phyloP scores from a whole-genome alignment of 2,113 vertebrate genomes.

The Platysteira castanea region DNA sequence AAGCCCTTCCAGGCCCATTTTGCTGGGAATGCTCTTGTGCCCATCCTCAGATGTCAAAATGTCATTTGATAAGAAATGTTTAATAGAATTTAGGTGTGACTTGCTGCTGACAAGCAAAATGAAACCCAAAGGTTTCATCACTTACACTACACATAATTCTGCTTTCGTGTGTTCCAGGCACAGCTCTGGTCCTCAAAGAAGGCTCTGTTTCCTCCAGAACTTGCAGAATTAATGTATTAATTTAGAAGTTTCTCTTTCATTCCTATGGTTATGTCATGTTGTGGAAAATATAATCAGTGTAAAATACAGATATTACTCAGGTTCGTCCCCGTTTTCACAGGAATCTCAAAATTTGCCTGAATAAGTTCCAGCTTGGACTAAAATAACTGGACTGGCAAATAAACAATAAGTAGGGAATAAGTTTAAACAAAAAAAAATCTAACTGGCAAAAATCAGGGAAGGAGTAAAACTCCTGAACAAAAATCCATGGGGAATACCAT shows the following conservation, averaged over 20 bases:
- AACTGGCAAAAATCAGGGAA: background rate
- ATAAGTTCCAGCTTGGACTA: background rate
- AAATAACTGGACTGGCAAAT: background rate
- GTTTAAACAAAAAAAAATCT: background rate
- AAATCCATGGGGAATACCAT: background rate
- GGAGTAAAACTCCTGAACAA: background rate
- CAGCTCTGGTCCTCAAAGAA: background rate
- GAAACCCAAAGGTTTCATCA: accelerated
- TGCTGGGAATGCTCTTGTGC: background rate
- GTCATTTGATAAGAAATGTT: background rate
- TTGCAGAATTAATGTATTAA: background rate
- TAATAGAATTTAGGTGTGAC: background rate
- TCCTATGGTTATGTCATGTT: background rate
- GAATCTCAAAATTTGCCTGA: background rate
- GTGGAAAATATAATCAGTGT: background rate
- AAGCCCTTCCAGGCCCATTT: background rate
- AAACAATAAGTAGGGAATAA: background rate
- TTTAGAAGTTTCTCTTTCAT: background rate
- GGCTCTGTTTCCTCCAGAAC: background rate
- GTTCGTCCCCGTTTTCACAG: background rate
- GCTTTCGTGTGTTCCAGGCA: background rate
- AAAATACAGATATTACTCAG: background rate
- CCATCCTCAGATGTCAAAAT: background rate
- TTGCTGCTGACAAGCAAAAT: background rate
- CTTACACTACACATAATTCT: background rate